Conservation (phyloP, 2,113 vertebrate genomes). For the Tenrec ecaudatus region DNA sequence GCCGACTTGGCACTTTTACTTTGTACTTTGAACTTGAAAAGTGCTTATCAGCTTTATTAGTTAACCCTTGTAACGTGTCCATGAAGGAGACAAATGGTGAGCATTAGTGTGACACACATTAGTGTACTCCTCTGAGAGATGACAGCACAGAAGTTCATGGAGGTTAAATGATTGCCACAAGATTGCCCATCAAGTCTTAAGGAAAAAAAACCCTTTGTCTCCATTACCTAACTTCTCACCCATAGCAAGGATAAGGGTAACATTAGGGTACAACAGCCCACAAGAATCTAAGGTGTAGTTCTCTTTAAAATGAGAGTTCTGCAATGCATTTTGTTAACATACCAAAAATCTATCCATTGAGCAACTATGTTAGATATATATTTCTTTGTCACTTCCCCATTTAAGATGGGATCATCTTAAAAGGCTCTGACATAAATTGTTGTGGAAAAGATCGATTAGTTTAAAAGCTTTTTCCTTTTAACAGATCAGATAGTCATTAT, state of each 20-base stretch:
- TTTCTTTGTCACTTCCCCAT: constrained; percentile 80
- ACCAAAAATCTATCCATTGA: constrained; percentile 72
- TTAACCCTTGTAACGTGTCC: constrained; percentile 69
- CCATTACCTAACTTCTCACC: constrained; percentile 47
- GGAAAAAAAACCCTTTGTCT: background rate
- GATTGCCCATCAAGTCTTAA: constrained; percentile 39
- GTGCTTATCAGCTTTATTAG: constrained; percentile 67
- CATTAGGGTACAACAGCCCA: constrained; percentile 29
- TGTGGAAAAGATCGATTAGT: constrained; percentile 82
- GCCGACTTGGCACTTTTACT: constrained; percentile 68
- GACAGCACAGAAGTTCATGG: constrained; percentile 45
- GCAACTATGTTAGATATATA: constrained; percentile 74
- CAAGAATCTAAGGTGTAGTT: constrained; percentile 41
- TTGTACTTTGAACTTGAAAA: constrained; percentile 70
- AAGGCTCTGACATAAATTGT: constrained; percentile 82
- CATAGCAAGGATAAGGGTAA: constrained; percentile 25
- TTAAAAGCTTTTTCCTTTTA: constrained; percentile 85
- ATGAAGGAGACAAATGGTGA: constrained; percentile 66
- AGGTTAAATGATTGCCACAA: constrained; percentile 56
- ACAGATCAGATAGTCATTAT: constrained; percentile 81
- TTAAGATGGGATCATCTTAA: constrained; percentile 81
- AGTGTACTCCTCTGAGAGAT: constrained; percentile 55
- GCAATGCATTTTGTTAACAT: constrained; percentile 59
- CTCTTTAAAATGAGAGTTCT: constrained; percentile 71
- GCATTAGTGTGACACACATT: constrained; percentile 68